Base-by-base conservation (phyloP, 1,140 invertebrate species). In the Vollenhovia emeryi region DNA sequence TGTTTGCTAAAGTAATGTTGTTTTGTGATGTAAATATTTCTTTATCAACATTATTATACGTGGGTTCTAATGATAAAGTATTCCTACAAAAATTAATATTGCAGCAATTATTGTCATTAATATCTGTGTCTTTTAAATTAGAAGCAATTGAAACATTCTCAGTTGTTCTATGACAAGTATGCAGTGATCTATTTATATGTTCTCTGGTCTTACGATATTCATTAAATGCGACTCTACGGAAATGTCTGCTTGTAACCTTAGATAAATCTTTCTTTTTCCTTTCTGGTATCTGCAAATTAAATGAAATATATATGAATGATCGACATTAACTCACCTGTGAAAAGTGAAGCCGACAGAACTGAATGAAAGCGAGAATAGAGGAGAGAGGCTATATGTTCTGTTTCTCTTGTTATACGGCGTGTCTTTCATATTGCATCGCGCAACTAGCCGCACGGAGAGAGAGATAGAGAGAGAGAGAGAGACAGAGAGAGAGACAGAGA, bases 181-280 rank as follows among this genome's bases (percentile, higher is more conserved):
- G 2, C 3, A 33, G 66, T 30, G 15, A 33, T 30, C 9, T 30
- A 71, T 50, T 71, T 30, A 69, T 1, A n/a, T 50, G 68, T 71
- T 30, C 18, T 71, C 18, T 71, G 7, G 6, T 71, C 45, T 71
- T 71, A 48, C 3, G 8, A 50, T 11, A 71, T n/a, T 71, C 45
- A 69, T 69, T 30, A 13, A 0, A n/a, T 30, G n/a, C 11, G 0
- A 69, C 50, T 69, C 45, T 69, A 69, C 66, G 15, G 0, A 69
- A 69, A 69, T 50, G 45, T 69, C 66, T 69, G 2, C 18, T 50
- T 69, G 43, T 69, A 11, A 69, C 43, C 43, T 69, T 69, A 30
- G 43, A 30, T 33, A 50, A 48, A 7, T 69, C 7, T 48, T 69
- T 69, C 5, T 8, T 21, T 6, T 48, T 69, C 11, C 43, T 69